phyloP scores from a whole-genome alignment of 2,113 vertebrate genomes.

The Misgurnus anguillicaudatus region DNA sequence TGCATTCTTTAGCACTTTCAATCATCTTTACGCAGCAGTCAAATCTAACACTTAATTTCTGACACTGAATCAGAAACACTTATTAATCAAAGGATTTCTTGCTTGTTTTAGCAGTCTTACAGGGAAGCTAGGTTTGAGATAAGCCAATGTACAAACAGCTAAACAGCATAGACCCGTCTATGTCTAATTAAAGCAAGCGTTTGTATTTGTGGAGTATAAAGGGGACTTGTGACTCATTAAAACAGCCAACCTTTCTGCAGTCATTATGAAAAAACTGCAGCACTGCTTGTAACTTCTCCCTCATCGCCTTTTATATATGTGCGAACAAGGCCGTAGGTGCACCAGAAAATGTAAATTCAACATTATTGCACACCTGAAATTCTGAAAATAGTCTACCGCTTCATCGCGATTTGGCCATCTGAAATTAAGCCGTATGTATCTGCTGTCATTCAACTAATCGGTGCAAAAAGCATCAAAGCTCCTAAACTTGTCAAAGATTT shows the following conservation, averaged over 20 bases:
- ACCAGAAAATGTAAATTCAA: conserved; percentile 24
- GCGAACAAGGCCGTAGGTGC: not conserved
- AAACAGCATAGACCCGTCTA: not conserved
- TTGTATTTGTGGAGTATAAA: conserved; percentile 2
- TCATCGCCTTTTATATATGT: not conserved
- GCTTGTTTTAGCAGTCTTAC: not conserved
- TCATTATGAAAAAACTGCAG: conserved; percentile 3
- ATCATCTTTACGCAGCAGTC: not conserved
- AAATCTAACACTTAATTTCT: not conserved
- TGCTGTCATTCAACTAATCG: not conserved
- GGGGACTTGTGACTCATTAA: conserved; percentile 25
- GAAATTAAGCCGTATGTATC: conserved; percentile 9
- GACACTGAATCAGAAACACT: not conserved
- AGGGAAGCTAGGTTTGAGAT: not conserved
- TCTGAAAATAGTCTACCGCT: conserved; percentile 35
- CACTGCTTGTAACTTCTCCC: not conserved
- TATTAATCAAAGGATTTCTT: not conserved
- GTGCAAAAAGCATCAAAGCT: not conserved
- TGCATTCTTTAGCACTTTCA: no score
- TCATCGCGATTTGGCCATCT: not conserved
- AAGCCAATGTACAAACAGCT: conserved; percentile 14
- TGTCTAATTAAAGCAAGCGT: conserved; percentile 19
- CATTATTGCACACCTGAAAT: conserved; percentile 42
- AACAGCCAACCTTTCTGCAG: conserved; percentile 16
- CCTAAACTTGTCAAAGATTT: not conserved